Conservation (phyloP, 2,113 vertebrate species). For the Halcyon malimbica region DNA sequence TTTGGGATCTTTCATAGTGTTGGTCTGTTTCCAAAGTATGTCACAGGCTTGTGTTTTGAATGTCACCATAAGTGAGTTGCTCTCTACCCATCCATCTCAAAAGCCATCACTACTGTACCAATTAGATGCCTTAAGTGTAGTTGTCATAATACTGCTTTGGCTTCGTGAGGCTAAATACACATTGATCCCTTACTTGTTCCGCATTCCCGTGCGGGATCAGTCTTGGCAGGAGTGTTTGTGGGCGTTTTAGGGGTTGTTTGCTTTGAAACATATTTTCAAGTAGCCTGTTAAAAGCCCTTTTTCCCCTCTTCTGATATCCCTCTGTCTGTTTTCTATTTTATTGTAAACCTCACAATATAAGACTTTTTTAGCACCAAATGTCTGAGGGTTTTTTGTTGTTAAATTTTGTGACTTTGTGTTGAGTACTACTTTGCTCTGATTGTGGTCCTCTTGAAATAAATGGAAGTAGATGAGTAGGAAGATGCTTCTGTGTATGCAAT, state of each 20-base stretch:
- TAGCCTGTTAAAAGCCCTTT: not conserved
- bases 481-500: not conserved
- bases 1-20: conserved; percentile 61
- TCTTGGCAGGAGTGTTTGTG: not conserved
- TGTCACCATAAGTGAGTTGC: conserved; percentile 56
- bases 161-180: not conserved
- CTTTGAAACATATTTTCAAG: conserved; percentile 24
- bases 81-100: conserved; percentile 31
- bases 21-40: conserved; percentile 63
- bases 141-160: not conserved
- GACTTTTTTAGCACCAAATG: not conserved
- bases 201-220: rapidly evolving
- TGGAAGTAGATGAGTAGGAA: not conserved
- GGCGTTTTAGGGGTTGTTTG: not conserved
- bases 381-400: not conserved
- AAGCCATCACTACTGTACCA: conserved; percentile 25
- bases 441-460: not conserved
- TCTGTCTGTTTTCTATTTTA: not conserved
- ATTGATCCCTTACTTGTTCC: not conserved
- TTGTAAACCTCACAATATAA: not conserved
- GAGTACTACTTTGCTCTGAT: not conserved
- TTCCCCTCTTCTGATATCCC: not conserved
- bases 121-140: not conserved
- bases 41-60: conserved; percentile 60
- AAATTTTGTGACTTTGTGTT: not conserved